These are phyloP conservation scores for Diarsia brunnea DNA, from an alignment of 2,888 invertebrate species.

Conservation along the genomic window DNA sequence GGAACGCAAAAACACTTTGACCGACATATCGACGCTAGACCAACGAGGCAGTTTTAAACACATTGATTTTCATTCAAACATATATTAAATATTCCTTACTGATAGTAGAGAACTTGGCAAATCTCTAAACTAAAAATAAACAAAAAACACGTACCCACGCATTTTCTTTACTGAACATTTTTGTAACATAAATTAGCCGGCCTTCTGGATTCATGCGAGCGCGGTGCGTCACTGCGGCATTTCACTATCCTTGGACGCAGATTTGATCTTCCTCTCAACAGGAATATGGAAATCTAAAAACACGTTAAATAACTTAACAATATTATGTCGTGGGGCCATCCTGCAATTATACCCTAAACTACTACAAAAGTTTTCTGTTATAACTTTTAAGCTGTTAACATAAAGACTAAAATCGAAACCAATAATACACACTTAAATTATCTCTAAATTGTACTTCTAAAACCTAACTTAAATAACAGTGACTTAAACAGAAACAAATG, in stretches of 20 bases:
- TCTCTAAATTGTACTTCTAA: too few relatives aligned
- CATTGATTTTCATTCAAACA: too few relatives aligned
- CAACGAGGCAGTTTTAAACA: too few relatives aligned
- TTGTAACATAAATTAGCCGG: neutral
- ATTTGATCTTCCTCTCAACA: conserved; percentile 7
- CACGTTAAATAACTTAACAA: neutral
- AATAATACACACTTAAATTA: neutral
- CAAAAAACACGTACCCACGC: conserved; percentile 7
- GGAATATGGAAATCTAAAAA: neutral
- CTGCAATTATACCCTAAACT: neutral
- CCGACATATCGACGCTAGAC: too few relatives aligned
- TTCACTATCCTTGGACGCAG: conserved; percentile 50
- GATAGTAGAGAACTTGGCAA: neutral
- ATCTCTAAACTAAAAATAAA: conserved; percentile 5
- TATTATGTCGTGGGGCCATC: too few relatives aligned
- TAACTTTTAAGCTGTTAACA: neutral
- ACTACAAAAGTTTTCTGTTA: neutral
- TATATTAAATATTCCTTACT: neutral
- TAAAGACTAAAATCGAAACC: too few relatives aligned
- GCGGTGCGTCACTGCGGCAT: conserved; percentile 62
- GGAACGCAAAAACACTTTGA: too few relatives aligned
- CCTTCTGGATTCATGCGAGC: conserved; percentile 20
- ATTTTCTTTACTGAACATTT: neutral
- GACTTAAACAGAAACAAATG: too few relatives aligned
- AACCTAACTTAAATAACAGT: too few relatives aligned